phyloP scores from a whole-genome alignment of 2,797 vertebrate genomes.

The Potorous gilbertii region DNA sequence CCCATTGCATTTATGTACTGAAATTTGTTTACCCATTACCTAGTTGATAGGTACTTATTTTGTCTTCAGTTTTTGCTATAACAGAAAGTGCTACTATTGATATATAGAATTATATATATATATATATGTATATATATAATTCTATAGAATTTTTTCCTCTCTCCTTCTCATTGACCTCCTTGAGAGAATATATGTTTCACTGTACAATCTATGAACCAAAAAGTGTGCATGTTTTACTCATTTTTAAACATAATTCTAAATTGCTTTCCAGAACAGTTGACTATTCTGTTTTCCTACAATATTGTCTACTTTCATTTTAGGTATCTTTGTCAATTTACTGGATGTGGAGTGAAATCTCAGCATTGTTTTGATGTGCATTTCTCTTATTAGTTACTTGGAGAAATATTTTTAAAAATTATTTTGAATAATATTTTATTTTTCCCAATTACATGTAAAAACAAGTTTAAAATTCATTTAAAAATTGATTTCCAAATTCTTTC shows the following conservation, averaged over 20 bases:
- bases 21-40: not conserved
- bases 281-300: not conserved
- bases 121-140: too few relatives aligned
- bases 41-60: not conserved
- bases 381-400: not conserved
- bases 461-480: not conserved
- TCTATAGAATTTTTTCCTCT: not conserved
- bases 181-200: not conserved
- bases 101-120: not conserved
- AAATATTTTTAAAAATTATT: not conserved
- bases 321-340: not conserved
- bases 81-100: not conserved
- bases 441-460: not conserved
- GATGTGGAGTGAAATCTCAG: not conserved
- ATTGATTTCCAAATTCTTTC: not conserved
- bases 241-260: not conserved
- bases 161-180: not conserved
- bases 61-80: not conserved
- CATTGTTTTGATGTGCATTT: not conserved
- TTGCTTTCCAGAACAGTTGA: not conserved
- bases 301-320: not conserved
- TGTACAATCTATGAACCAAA: not conserved
- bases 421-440: not conserved
- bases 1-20: not conserved
- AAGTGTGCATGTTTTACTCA: not conserved